Conservation (phyloP, 2,888 invertebrate genomes). For the Ophraella communa region DNA sequence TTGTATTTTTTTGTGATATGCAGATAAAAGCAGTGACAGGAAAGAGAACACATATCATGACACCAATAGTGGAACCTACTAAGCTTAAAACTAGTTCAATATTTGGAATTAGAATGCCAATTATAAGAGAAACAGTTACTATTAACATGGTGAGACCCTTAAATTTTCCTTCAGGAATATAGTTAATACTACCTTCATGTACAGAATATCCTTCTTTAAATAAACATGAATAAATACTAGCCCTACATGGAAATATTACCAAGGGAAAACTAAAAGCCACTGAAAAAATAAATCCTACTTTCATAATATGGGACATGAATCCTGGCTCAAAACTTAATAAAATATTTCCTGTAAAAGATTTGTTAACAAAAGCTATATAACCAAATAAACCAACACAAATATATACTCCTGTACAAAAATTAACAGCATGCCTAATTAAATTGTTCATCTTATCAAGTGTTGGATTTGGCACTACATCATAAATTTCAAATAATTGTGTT, state of each 20-base stretch:
- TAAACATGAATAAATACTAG: slow-evolving; percentile 89
- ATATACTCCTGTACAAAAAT: slow-evolving; percentile 90
- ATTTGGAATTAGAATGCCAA: slow-evolving; percentile 89
- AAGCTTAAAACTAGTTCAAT: slow-evolving; percentile 93
- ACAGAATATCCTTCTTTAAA: slow-evolving; percentile 75
- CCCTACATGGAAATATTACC: slow-evolving; percentile 94
- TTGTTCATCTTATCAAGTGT: slow-evolving; percentile 88
- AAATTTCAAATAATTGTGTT: slow-evolving; percentile 93
- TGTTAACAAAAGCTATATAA: slow-evolving; percentile 80
- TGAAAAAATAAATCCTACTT: slow-evolving; percentile 93
- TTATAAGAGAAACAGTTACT: slow-evolving; percentile 74
- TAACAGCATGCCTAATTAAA: slow-evolving; percentile 87
- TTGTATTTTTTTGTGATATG: slow-evolving; percentile 83
- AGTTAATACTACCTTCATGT: slow-evolving; percentile 69
- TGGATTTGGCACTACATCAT: slow-evolving; percentile 86
- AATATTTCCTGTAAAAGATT: slow-evolving; percentile 85
- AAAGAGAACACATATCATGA: slow-evolving; percentile 90
- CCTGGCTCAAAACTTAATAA: slow-evolving; percentile 85
- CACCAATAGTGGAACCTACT: slow-evolving; percentile 94
- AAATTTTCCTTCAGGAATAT: slow-evolving; percentile 86
- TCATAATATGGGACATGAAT: slow-evolving; percentile 85
- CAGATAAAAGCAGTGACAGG: slow-evolving; percentile 90
- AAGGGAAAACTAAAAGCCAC: slow-evolving; percentile 96
- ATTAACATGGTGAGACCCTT: slow-evolving; percentile 83
- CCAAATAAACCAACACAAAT: slow-evolving; percentile 92